Conservation (phyloP, 2,888 invertebrate species). For the Petrolisthes cinctipes region DNA sequence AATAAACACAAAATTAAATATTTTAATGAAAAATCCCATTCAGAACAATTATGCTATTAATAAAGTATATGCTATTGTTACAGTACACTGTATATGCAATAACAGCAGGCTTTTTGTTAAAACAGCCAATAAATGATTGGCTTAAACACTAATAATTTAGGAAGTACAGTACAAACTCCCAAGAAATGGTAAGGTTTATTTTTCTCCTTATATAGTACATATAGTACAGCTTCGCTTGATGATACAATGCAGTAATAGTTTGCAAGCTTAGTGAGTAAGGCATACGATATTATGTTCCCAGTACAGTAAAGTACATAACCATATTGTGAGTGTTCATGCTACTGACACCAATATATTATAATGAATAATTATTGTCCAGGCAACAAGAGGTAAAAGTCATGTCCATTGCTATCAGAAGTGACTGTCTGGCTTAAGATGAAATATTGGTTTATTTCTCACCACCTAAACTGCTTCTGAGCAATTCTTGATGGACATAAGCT, state of each 20-base stretch:
- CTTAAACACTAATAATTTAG: neutral
- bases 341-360: no score
- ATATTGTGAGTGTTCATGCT: neutral
- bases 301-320: neutral
- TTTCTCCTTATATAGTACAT: neutral
- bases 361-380: no score
- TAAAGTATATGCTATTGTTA: no score
- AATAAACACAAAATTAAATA: neutral
- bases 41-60: neutral
- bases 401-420: no score
- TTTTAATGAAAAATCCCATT: neutral
- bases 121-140: neutral
- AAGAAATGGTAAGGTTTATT: neutral
- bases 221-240: neutral
- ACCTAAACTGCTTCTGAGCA: no score
- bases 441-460: no score
- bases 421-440: no score
- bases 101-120: no score
- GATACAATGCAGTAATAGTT: conserved; percentile 9
- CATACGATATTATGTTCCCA: neutral
- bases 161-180: neutral
- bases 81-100: no score
- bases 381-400: no score
- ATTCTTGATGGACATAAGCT: no score
- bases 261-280: neutral